Conservation (phyloP, 2,888 invertebrate species). For the Plemyria rubiginata region DNA sequence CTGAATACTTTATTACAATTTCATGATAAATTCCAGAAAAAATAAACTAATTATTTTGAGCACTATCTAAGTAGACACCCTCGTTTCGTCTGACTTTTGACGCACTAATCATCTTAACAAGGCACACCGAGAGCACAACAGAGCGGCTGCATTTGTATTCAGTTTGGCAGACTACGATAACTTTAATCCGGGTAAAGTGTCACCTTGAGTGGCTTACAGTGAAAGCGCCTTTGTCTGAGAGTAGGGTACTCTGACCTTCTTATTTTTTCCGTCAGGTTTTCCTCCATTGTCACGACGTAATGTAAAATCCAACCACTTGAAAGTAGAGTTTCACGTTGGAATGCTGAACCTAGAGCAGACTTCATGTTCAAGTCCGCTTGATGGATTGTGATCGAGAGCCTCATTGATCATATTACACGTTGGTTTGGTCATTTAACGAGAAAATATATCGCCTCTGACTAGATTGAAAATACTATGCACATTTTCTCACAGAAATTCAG, state of each 20-base stretch:
- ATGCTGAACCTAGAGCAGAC: conserved; percentile 61
- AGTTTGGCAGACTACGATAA: conserved; percentile 82
- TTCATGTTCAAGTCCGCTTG: conserved; percentile 59
- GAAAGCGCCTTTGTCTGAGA: conserved; percentile 79
- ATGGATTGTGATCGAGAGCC: conserved; percentile 78
- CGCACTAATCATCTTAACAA: conserved; percentile 60
- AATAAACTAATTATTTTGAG: neutral
- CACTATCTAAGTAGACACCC: conserved; percentile 7
- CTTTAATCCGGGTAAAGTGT: conserved; percentile 83
- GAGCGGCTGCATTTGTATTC: conserved; percentile 78
- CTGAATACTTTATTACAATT: neutral
- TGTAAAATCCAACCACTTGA: conserved; percentile 72
- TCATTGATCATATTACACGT: conserved; percentile 76
- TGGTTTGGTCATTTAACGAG: conserved; percentile 70
- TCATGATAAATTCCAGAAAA: no score
- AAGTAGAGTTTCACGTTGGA: conserved; percentile 63
- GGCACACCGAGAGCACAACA: conserved; percentile 55
- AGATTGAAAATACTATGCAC: conserved; percentile 51
- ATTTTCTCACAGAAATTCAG: neutral
- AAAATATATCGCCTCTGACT: conserved; percentile 57
- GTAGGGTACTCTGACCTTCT: conserved; percentile 73
- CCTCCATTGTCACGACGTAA: conserved; percentile 70
- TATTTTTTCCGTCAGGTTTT: conserved; percentile 77
- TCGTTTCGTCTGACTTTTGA: conserved; percentile 35
- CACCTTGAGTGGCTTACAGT: conserved; percentile 81